phyloP scores from a whole-genome alignment of 2,113 vertebrate genomes.

The Theristicus caerulescens region DNA sequence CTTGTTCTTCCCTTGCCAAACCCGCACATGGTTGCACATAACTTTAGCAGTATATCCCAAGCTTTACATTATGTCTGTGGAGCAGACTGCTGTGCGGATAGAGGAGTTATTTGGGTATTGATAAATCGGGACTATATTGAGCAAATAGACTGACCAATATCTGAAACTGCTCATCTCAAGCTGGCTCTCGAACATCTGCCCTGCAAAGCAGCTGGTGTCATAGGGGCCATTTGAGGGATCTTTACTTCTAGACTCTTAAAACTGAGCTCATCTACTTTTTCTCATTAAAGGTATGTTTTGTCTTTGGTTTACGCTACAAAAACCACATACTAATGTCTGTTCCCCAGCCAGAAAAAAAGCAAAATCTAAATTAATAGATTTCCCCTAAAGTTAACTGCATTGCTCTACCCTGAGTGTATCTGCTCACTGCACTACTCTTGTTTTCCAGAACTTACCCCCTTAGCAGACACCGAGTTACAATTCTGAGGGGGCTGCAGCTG shows the following conservation, averaged over 20 bases:
- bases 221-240: not conserved
- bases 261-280: not conserved
- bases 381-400: not conserved
- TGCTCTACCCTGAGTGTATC: not conserved
- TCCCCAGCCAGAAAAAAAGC: not conserved
- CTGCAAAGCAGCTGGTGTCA: not conserved
- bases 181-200: not conserved
- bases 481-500: not conserved
- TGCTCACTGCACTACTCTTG: not conserved
- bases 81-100: not conserved
- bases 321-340: not conserved
- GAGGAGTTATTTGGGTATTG: not conserved
- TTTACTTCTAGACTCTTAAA: not conserved
- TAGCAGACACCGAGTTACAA: not conserved
- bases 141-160: not conserved
- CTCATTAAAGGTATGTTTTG: not conserved
- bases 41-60: not conserved
- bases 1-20: not conserved
- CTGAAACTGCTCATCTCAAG: not conserved
- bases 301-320: not conserved
- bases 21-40: fast-evolving
- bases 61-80: too few relatives aligned
- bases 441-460: not conserved
- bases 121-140: fast-evolving
- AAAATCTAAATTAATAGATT: not conserved